Base-by-base conservation (phyloP, 2,888 invertebrate genomes). In the Ommatoiulus sabulosus region DNA sequence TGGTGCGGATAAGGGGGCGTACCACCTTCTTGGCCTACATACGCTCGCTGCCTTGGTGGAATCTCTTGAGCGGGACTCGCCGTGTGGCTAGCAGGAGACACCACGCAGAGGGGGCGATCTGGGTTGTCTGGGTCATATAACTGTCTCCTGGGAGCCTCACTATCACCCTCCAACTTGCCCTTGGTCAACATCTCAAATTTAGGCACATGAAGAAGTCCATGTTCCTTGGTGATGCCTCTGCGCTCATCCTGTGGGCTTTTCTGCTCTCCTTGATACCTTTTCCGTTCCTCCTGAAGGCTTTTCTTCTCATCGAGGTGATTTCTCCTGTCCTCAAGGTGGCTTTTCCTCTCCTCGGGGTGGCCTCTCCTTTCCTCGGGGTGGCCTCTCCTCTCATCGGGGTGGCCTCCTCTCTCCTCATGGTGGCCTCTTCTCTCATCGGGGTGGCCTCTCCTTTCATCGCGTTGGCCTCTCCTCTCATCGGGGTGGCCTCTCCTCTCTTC, bases 101-200 rank as follows among this genome's bases (percentile, higher is more conserved):
- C 88, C 17, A 88, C 46, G 17, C 88, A 88, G 44, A 89, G 24
- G 20, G 89, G 89, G 15, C 72, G 57, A 6, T 88, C 85, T 15
- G 88, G 88, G 24, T 89, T 43, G 44, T 89, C 87, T 1, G 89
- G 89, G 44, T 89, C 80, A 20, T 63, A 89, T 6, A 89, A n/a
- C 46, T 89, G 89, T 15, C 63, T 72, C 46, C 44, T 87, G 24
- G 17, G 46, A 0, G 17, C n/a, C 20, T 48, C 48, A 20, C 87
- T 20, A 1, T 87, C 48, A 8, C 48, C 8, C 35, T 46, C 87
- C 17, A 52, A 10, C 8, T 48, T 43, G 20, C 87, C 52, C 52
- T 87, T 87, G 43, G 24, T 17, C 17, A 48, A 15, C 72, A 72
- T 72, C 72, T 72, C 72, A 24, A 8, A 72, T 24, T 24, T 72